Evolutionary conservation across 2,797 vertebrate species (phyloP), one percentile per base, ranked within the genome.

Genomic region (Sylvia borin): DNA sequence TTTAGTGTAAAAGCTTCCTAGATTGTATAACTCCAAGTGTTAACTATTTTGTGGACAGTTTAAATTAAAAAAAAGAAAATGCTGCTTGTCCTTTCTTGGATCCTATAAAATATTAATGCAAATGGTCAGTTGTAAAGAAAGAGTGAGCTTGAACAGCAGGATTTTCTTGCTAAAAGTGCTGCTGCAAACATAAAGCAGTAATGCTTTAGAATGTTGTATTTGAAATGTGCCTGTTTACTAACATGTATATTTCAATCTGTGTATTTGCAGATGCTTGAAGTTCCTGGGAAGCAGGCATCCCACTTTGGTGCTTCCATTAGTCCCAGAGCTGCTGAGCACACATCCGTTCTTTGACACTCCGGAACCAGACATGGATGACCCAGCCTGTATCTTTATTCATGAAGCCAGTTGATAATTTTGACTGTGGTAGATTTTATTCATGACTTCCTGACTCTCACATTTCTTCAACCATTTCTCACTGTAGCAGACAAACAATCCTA

Each of bases 261-360:
- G 13, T 74, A 3, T 97, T 95, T 97, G 40, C 96, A 99, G 99
- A 81, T 99, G 99, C 97, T 95, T 99, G 90, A 99, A 99, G 98
- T 99, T 99, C 84, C 91, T 99, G 90, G 99, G 99, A 42, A 97
- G 98, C 72, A 98, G 99, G 17, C 99, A 99, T 81, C 99, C 99
- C 2, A 99, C 99, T 5, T 94, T 99, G 92, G 99, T 99, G 45
- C 97, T 99, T 54, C 99, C 99, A 0, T 97, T 99, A 75, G 99
- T 99, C 40, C 99, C 99, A 2, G 99, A 99, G 88, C 98, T 99
- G 72, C 98, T 99, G 96, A 99, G 99, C 95, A 99, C 99, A 0
- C 99, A 99, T 90, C 99, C 99, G 0, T 99, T 99, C 95, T 99
- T 99, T 22, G 99, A 99, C 96, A 99, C 99, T 3, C 99, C 99